Conservation (phyloP, 2,888 invertebrate genomes). For the Lobophora halterata region DNA sequence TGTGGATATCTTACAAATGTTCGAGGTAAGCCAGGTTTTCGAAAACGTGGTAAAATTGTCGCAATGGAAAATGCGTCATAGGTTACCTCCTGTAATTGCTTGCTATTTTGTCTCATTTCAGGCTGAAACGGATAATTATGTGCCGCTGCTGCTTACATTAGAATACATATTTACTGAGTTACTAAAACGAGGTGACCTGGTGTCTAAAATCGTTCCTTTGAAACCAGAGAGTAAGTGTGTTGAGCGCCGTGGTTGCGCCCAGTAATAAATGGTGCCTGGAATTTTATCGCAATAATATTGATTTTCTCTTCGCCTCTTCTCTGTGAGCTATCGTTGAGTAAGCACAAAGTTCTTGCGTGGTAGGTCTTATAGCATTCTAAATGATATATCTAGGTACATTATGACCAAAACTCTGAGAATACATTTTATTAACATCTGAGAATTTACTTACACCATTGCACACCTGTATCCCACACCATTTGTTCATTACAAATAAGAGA, state of each 20-base stretch:
- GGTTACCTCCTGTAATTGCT: constrained; percentile 46
- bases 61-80: constrained; percentile 49
- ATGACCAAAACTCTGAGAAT: constrained; percentile 12
- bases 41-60: constrained; percentile 16
- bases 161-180: constrained; percentile 87
- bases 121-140: constrained; percentile 70
- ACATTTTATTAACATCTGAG: constrained; percentile 53
- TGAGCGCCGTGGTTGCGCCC: constrained; percentile 12
- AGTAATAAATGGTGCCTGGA: constrained; percentile 29
- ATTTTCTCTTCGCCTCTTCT: constrained; percentile 36
- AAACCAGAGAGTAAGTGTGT: constrained; percentile 75
- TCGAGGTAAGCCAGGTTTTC: constrained; percentile 76
- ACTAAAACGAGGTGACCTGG: constrained; percentile 84
- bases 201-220: constrained; percentile 80
- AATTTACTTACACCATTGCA: constrained; percentile 35
- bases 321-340: not conserved
- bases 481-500: too few species aligned
- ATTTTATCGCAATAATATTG: constrained; percentile 45
- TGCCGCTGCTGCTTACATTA: constrained; percentile 83
- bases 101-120: constrained; percentile 49
- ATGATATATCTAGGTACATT: not conserved
- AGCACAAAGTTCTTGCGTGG: not conserved
- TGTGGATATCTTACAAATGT: constrained; percentile 84
- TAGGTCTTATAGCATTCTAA: not conserved
- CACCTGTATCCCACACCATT: too few species aligned